phyloP scores from a whole-genome alignment of 2,888 invertebrate species.

The Neoaliturus tenellus region DNA sequence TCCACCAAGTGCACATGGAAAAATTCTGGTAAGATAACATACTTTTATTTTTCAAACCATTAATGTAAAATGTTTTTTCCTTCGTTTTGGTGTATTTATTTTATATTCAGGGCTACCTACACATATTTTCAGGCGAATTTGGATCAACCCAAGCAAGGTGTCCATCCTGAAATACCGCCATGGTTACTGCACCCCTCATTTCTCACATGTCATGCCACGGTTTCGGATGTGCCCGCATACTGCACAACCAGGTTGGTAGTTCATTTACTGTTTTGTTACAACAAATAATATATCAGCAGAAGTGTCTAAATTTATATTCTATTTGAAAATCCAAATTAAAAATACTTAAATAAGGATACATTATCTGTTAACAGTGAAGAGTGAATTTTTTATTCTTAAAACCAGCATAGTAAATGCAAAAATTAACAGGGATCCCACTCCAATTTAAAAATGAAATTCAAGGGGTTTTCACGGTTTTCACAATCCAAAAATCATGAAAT shows the following conservation, averaged over 20 bases:
- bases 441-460: too few species aligned
- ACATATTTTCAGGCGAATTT: background rate
- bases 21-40: constrained; percentile 8
- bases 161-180: constrained; percentile 49
- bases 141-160: constrained; percentile 24
- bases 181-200: constrained; percentile 47
- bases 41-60: background rate
- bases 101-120: background rate
- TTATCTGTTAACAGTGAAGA: too few species aligned
- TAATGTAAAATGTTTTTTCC: background rate
- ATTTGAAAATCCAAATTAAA: too few species aligned
- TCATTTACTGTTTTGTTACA: too few species aligned
- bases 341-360: too few species aligned
- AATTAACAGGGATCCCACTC: too few species aligned
- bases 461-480: too few species aligned
- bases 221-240: background rate
- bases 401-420: too few species aligned
- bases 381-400: too few species aligned
- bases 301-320: too few species aligned
- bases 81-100: background rate
- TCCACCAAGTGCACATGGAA: constrained; percentile 29
- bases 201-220: constrained; percentile 11
- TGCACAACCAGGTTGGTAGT: constrained; percentile 8
- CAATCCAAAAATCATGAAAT: too few species aligned
- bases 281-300: too few species aligned